Conservation (phyloP, 2,888 invertebrate species). For the Norana najaformis region DNA sequence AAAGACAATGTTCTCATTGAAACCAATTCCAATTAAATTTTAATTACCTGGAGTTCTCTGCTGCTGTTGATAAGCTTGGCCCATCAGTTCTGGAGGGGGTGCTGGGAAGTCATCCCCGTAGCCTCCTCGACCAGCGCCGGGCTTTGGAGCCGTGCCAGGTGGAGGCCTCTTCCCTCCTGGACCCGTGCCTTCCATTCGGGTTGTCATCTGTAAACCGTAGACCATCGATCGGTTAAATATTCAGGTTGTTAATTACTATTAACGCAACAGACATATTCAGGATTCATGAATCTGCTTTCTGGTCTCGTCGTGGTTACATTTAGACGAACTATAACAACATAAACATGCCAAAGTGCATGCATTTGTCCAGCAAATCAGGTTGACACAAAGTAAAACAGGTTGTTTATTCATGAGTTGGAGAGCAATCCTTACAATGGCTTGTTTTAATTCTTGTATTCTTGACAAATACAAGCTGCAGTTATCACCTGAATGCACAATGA, state of each 20-base stretch:
- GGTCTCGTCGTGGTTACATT: no score
- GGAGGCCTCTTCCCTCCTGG: constrained; percentile 37
- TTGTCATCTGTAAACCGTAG: constrained; percentile 37
- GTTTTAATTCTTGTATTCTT: not conserved
- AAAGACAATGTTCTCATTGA: not conserved
- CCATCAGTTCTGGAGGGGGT: constrained; percentile 44
- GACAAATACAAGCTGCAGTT: not conserved
- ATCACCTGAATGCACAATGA: not conserved
- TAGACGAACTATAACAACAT: no score
- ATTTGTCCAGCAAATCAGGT: no score
- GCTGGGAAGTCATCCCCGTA: constrained; percentile 40
- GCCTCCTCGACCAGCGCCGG: constrained; percentile 27
- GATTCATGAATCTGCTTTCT: not conserved
- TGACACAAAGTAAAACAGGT: no score
- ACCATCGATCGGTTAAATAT: not conserved
- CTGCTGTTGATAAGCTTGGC: constrained; percentile 41
- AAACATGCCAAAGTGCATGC: no score
- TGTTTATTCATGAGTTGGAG: no score
- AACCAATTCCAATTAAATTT: not conserved
- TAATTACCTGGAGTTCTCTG: constrained; percentile 37
- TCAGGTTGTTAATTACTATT: not conserved
- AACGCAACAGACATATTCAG: not conserved
- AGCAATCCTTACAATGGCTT: no score
- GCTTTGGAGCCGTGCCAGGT: constrained; percentile 40
- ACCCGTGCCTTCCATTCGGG: constrained; percentile 41